Conservation (phyloP, 2,888 invertebrate genomes). For the Epicampocera succincta region DNA sequence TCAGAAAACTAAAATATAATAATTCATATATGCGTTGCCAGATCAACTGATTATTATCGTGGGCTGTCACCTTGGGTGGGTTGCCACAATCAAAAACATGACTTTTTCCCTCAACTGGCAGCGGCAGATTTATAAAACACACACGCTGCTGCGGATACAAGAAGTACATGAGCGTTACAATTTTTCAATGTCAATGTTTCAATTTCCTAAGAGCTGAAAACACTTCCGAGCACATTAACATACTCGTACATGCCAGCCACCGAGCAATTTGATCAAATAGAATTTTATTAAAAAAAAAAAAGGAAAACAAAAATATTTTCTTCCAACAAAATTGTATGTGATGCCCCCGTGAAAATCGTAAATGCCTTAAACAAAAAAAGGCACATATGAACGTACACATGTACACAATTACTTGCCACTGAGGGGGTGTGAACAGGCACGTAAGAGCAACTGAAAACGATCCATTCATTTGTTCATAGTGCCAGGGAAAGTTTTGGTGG, state of each 20-base stretch:
- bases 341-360: too few species aligned
- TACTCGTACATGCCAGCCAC: not conserved
- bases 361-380: too few species aligned
- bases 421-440: constrained; percentile 7
- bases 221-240: not conserved
- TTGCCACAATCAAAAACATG: too few species aligned
- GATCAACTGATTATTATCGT: too few species aligned
- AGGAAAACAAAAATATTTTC: too few species aligned
- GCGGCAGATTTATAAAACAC: not conserved
- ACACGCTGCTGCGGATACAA: not conserved
- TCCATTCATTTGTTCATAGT: constrained; percentile 34
- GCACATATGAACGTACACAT: too few species aligned
- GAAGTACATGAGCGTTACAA: constrained; percentile 17
- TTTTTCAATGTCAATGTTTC: constrained; percentile 66
- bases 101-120: too few species aligned
- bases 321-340: too few species aligned
- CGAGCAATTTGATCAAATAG: constrained; percentile 2
- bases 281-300: not conserved
- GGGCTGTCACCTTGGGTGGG: too few species aligned
- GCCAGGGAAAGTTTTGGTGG: constrained; percentile 9
- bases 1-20: too few species aligned
- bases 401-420: not conserved
- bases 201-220: constrained; percentile 21
- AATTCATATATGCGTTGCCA: too few species aligned
- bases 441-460: constrained; percentile 28